Percentiles rank a stretch among this genome's conserved stretches.
phyloP scores from a whole-genome alignment of 1,140 invertebrate genomes.

The Scaptodrosophila lebanonensis region DNA sequence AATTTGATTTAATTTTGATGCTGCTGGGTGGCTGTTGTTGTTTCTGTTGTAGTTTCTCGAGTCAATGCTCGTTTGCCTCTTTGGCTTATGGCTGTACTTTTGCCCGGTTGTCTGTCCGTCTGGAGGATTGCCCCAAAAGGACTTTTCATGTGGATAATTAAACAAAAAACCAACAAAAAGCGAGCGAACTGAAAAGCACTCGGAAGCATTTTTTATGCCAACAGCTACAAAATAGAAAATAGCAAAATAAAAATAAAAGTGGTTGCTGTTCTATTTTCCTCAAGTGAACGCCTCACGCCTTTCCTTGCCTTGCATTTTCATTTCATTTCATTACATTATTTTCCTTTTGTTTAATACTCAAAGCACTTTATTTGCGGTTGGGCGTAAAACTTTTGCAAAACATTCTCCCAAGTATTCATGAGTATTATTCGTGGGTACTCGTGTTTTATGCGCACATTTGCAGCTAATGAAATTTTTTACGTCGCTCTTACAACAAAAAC shows the following conservation, averaged over 20 bases:
- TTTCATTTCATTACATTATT: conserved; percentile 27
- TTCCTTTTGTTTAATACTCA: conserved; percentile 38
- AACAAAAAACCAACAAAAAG: conserved; percentile 61
- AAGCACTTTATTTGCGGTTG: conserved; percentile 40
- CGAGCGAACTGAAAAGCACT: conserved; percentile 24
- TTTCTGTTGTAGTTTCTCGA: conserved; percentile 10
- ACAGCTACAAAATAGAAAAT: conserved; percentile 3
- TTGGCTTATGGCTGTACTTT: conserved; percentile 29
- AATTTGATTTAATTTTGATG: conserved; percentile 61
- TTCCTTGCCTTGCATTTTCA: conserved; percentile 35
- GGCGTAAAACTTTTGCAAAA: too few species aligned
- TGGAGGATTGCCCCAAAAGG: conserved; percentile 7
- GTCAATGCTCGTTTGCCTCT: conserved; percentile 21
- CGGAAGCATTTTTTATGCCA: too few species aligned
- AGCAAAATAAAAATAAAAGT: conserved; percentile 20
- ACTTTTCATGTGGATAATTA: conserved; percentile 74
- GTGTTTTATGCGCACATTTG: too few species aligned
- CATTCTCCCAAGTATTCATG: too few species aligned
- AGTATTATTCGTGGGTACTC: too few species aligned
- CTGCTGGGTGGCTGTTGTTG: conserved; percentile 19
- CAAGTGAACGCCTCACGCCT: conserved; percentile 19
- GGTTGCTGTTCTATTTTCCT: conserved; percentile 31
- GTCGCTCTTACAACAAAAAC: too few species aligned
- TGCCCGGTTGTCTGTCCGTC: too few species aligned
- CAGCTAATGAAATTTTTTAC: too few species aligned